Evolutionary conservation across 1,140 invertebrate genomes (phyloP).

Genomic region (Brachionus rubens): DNA sequence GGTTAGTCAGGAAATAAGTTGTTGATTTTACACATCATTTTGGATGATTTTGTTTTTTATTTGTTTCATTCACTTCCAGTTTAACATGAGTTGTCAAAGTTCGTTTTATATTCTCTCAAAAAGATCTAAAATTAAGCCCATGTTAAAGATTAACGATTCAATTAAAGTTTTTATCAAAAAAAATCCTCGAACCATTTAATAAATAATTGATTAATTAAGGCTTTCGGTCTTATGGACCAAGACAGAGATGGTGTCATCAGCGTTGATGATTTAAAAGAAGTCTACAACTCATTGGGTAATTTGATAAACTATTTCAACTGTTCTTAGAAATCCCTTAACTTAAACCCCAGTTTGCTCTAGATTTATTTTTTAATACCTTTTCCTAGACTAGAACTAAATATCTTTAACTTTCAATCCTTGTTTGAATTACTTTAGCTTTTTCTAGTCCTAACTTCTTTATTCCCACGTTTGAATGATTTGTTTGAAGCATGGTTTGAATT

Average conservation of each 20-base stretch:
- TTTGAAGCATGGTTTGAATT: no score
- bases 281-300: conserved; percentile 85
- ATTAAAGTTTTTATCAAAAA: background rate
- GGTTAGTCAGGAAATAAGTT: background rate
- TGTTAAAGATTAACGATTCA: no score
- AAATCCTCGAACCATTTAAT: background rate
- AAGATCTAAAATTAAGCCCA: no score
- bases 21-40: background rate
- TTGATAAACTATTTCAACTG: background rate
- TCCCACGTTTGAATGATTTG: no score
- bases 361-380: background rate
- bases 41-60: background rate
- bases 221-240: conserved; percentile 95
- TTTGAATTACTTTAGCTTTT: no score
- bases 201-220: conserved; percentile 98
- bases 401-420: background rate
- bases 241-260: conserved; percentile 96
- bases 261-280: conserved; percentile 88
- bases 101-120: no score
- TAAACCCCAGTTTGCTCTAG: background rate
- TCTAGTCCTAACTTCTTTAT: background rate
- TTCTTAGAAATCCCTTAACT: background rate
- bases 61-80: background rate
- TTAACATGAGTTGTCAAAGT: no score
- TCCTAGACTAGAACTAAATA: background rate